These are phyloP conservation scores for Zele albiditarsus DNA, from an alignment of 2,888 invertebrate genomes.

Conservation along the genomic window DNA sequence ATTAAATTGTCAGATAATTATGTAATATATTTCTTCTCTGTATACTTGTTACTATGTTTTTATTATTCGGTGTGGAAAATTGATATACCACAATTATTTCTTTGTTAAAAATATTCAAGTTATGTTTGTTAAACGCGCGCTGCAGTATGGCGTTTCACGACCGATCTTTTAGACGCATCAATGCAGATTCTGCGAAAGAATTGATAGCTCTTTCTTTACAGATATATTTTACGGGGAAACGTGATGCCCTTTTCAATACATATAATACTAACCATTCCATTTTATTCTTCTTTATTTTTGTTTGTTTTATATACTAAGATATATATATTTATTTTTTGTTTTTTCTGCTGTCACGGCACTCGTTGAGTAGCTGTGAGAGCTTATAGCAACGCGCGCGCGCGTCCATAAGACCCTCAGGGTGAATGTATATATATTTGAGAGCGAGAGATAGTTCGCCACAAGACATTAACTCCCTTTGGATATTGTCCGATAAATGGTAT, in stretches of 20 bases:
- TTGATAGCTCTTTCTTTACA: conserved; percentile 29
- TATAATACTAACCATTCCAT: background rate
- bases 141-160: conserved; percentile 31
- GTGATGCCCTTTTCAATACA: background rate
- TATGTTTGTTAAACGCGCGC: background rate
- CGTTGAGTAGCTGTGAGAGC: background rate
- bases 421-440: conserved; percentile 2
- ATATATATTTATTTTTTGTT: background rate
- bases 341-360: background rate
- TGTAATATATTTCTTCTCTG: background rate
- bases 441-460: background rate
- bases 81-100: too few species aligned
- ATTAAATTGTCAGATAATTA: too few species aligned
- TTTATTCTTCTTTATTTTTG: background rate
- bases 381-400: background rate
- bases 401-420: background rate
- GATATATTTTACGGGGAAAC: conserved; percentile 26
- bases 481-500: conserved; percentile 47
- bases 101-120: too few species aligned
- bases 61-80: too few species aligned
- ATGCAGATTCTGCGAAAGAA: conserved; percentile 44
- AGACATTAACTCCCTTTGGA: conserved; percentile 24
- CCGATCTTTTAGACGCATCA: conserved; percentile 35
- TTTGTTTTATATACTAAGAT: too few species aligned
- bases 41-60: too few species aligned